A percentile compares a stretch with the other conserved stretches of the same genome.
phyloP scores from a whole-genome alignment of 2,113 vertebrate genomes.

The Spea multiplicata region DNA sequence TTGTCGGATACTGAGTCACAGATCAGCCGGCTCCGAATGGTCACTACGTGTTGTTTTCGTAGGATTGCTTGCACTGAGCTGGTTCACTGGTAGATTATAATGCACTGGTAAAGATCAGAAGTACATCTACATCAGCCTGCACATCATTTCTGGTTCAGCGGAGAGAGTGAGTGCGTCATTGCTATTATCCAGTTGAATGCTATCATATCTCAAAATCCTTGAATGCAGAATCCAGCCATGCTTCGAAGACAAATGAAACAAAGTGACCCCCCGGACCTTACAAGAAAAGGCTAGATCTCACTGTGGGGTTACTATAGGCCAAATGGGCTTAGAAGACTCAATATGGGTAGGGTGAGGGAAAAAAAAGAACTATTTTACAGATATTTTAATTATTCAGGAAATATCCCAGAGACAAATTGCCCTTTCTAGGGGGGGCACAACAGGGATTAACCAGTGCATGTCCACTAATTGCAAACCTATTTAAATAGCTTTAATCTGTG shows the following conservation, averaged over 20 bases:
- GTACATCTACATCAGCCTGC: slow-evolving; percentile 36
- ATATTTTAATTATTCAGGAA: no score
- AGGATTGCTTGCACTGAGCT: slow-evolving; percentile 20
- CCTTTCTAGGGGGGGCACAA: no score
- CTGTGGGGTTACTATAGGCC: not conserved
- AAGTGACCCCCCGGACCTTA: slow-evolving; percentile 2
- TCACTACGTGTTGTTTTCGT: not conserved
- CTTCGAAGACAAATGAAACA: slow-evolving; percentile 9
- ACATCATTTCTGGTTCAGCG: slow-evolving; percentile 43
- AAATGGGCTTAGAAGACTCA: not conserved
- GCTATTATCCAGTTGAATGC: slow-evolving; percentile 41
- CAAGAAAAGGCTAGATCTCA: slow-evolving; percentile 11
- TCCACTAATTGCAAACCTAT: no score
- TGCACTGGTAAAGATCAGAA: slow-evolving; percentile 39
- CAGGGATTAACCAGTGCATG: no score
- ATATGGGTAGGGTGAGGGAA: not conserved
- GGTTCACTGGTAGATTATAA: slow-evolving; percentile 36
- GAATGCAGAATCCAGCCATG: slow-evolving; percentile 1
- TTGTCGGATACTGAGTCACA: no score
- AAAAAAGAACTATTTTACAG: not conserved
- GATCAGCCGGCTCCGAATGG: no score
- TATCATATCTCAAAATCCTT: slow-evolving; percentile 24
- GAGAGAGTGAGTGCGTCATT: slow-evolving; percentile 38
- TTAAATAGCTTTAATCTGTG: no score
- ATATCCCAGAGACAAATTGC: no score